A percentile compares a stretch with the other conserved stretches of the same genome.
Conservation (phyloP, 1,140 invertebrate species). For the Drosophila mauritiana region DNA sequence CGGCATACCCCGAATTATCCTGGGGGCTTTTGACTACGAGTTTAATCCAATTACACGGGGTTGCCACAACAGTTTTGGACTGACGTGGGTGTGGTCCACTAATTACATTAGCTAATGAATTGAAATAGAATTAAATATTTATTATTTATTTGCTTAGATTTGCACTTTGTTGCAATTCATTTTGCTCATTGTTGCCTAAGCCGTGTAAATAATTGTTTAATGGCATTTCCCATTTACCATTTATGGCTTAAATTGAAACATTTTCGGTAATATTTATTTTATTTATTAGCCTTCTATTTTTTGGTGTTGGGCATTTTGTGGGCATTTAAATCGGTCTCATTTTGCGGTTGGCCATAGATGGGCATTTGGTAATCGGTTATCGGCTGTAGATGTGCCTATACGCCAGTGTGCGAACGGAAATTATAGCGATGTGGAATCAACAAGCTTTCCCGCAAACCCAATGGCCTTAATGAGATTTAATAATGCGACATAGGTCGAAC, state of each 20-base stretch:
- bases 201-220: conserved; percentile 61
- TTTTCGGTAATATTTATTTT: conserved; percentile 48
- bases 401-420: background rate
- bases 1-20: conserved; percentile 7
- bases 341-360: conserved; percentile 51
- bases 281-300: conserved; percentile 37
- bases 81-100: conserved; percentile 45
- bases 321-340: conserved; percentile 65
- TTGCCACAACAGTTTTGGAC: conserved; percentile 22
- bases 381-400: conserved; percentile 8
- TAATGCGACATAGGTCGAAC: background rate
- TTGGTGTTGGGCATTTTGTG: conserved; percentile 49
- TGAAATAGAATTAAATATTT: conserved; percentile 72
- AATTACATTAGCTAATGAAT: conserved; percentile 79
- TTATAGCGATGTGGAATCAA: conserved; percentile 9
- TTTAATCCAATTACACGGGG: conserved; percentile 67
- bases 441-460: conserved; percentile 21
- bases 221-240: conserved; percentile 26
- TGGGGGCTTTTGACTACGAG: conserved; percentile 25
- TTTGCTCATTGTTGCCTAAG: conserved; percentile 34
- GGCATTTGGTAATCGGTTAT: conserved; percentile 33
- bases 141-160: conserved; percentile 61
- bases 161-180: conserved; percentile 52
- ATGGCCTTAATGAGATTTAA: conserved; percentile 14
- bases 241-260: conserved; percentile 50